Evolutionary conservation across 2,888 invertebrate species (phyloP), one percentile per base, ranked within the genome.

Genomic region (Drymonia ruficornis): DNA sequence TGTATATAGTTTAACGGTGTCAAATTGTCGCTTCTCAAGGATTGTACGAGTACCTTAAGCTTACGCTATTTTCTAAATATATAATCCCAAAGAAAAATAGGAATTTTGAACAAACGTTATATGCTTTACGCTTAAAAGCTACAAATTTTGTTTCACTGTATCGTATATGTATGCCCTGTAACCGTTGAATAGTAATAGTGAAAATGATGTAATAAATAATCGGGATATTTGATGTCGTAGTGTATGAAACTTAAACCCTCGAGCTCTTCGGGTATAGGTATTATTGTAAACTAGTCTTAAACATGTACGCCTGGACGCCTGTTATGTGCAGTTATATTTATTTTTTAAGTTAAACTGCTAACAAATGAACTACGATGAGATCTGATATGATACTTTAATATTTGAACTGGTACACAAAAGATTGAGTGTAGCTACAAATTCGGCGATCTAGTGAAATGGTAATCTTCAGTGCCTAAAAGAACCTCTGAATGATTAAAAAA

Each of bases 71-170:
- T 56, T 59, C 50, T 65, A 29, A 59, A 52, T 55, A 50, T 74
- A 63, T 68, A 74, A 79, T 76, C 78, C 82, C 86, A 83, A 85
- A 84, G 83, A 86, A 71, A 66, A 74, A 76, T 78, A 78, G 87
- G 86, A 86, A 87, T 88, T 87, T 89, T 87, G 89, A 89, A 89
- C 88, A 87, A 88, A 83, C 81, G 83, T 72, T 73, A 76, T 82
- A 81, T 82, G 79, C 72, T 67, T 72, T 80, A 81, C 77, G 77
- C 70, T 67, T 76, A 57, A 74, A 70, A 71, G 70, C 67, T 61
- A 68, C 73, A 71, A 65, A 65, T 67, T 70, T 70, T 76, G 56
- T 73, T 81, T 81, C 59, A 55, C 61, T 78, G 72, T 67, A 56
- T 63, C 58, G 55, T 56, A 71, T 81, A 74, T 75, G 62, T 81